Base-by-base conservation (phyloP, 2,888 invertebrate species). In the Lysandra coridon region DNA sequence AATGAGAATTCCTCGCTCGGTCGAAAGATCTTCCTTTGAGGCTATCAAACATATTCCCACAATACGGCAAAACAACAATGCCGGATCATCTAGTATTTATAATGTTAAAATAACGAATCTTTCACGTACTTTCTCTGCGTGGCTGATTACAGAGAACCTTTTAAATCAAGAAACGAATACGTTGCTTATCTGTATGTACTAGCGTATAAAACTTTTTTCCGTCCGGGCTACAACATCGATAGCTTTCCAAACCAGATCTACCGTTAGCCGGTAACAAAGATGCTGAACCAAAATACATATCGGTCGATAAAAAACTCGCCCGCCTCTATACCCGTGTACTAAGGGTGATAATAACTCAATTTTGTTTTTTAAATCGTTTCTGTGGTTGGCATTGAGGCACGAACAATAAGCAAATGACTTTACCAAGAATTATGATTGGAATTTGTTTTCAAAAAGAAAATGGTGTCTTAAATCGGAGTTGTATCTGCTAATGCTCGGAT, bases 221-320 rank as follows among this genome's bases (percentile, higher is more conserved):
- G 37, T 69, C 69, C 53, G 44, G 17, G 64, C 80, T 73, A 78
- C 17, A 30, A 73, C n/a, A 57, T 80, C 74, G 79, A 82, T 80
- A 75, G 84, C 83, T 86, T 84, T 86, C 85, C 83, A 87, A 90
- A 90, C 92, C 90, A 84, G 90, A 89, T 85, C 83, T 89, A 91
- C 92, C 91, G 92, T 92, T 92, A 92, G 86, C 81, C 80, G 78
- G 84, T 85, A 85, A 88, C 89, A 90, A 90, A 90, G 91, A 91
- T 89, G 88, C 90, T 89, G 90, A 87, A 57, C 74, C 60, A 75
- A 79, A 44, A 73, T 57, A 37, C 49, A 57, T 14, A 37, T 33
- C 44, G 30, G 60, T 57, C 14, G n/a, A 14, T 33, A 76, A 79
- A 75, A 60, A 57, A 23, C 1, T 44, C 44, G 3, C 60, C 1